Conservation (phyloP, 2,113 vertebrate genomes). For the Eretmodus cyanostictus region DNA sequence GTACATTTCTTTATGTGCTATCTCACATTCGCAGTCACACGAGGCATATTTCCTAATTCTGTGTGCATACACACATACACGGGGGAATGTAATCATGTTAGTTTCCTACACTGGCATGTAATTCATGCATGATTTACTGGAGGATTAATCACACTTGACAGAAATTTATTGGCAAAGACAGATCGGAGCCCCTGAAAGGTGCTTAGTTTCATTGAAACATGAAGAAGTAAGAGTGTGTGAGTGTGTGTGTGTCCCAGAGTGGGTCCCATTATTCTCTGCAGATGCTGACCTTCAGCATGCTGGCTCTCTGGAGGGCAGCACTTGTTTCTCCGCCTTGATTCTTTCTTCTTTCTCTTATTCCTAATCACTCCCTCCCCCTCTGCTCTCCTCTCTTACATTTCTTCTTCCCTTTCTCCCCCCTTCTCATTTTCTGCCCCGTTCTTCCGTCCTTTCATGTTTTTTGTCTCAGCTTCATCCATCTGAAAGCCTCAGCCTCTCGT, state of each 20-base stretch:
- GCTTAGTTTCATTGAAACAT: slow-evolving; percentile 49
- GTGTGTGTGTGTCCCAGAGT: not conserved
- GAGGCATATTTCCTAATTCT: not conserved
- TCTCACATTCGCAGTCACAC: not conserved
- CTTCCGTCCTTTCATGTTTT: not conserved
- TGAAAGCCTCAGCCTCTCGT: not conserved
- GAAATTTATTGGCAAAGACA: slow-evolving; percentile 65
- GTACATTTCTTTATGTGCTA: not conserved
- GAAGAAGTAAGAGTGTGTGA: not conserved
- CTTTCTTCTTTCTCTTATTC: not conserved
- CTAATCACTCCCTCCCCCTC: not conserved
- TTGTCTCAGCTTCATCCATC: not conserved
- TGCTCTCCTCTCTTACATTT: not conserved
- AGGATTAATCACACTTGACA: slow-evolving; percentile 51
- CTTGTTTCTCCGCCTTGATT: slow-evolving; percentile 28
- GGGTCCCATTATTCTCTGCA: slow-evolving; percentile 51
- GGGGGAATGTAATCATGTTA: slow-evolving; percentile 50
- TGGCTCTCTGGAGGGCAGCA: slow-evolving; percentile 45
- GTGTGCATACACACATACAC: not conserved
- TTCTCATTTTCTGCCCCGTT: slow-evolving; percentile 2
- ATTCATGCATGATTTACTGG: slow-evolving; percentile 44
- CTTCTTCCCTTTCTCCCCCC: not conserved
- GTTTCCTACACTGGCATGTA: slow-evolving; percentile 49
- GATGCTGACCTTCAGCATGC: slow-evolving; percentile 61
- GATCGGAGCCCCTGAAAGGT: slow-evolving; percentile 45